Evolutionary conservation across 2,113 vertebrate genomes (phyloP), one percentile per base, ranked within the genome.

Genomic region (Caranx ignobilis): DNA sequence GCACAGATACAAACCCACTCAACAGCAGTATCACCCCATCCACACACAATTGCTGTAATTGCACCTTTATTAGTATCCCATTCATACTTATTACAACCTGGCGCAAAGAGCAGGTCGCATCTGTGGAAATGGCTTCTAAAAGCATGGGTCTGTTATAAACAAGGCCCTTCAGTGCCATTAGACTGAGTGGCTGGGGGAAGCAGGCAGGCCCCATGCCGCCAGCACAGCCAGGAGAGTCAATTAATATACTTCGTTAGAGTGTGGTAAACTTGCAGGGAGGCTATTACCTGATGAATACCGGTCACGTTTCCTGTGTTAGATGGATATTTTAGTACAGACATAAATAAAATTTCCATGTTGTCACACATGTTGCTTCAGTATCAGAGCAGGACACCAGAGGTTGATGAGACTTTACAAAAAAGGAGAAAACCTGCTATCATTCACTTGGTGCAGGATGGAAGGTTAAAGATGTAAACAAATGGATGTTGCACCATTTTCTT

Each of bases 71-170:
- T 94, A 91, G 89, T 75, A 85, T 83, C 88, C 90, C 83, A 92
- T 93, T 94, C 86, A 92, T 88, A 90, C 80, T 78, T 90, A 92
- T 89, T 90, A 94, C 86, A 87, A 80, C 83, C 66, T 18, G 52
- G 62, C 18, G 75, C 88, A 91, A 91, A 91, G 86, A 93, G 81
- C 87, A 83, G 86, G 69, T 60, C 56, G 39, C 78, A 84, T 88
- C 79, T 71, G 70, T 85, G 81, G 76, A 94, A 94, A 95, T 91
- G 88, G 84, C 83, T 78, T 72, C 92, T 93, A 92, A 95, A 95
- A 94, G 93, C 93, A 82, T 18, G 8, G 72, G 67, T 74, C 69
- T 56, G 79, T 78, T 83, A 79, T 79, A 87, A 93, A 91, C 86
- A 87, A 84, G 89, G 73, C 78, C 79, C 88, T 91, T 77, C 78